Percentiles rank a stretch among this genome's conserved stretches.
These are phyloP conservation scores for Philaenus spumarius DNA, from an alignment of 1,140 invertebrate species.

Conservation along the genomic window DNA sequence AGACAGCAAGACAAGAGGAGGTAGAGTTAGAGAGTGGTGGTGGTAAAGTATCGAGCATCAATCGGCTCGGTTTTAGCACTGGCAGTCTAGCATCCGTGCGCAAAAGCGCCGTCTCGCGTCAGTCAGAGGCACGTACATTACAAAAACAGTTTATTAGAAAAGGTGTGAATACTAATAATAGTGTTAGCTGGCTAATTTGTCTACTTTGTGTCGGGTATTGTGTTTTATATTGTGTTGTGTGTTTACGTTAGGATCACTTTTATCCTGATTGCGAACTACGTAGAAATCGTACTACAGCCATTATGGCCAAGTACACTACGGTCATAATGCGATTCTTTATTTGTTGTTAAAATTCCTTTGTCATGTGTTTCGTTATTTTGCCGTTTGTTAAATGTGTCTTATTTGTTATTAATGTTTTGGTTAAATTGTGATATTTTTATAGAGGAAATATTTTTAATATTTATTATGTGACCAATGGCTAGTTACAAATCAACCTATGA, in stretches of 20 bases:
- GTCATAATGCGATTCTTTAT: slow-evolving; percentile 20
- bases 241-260: not conserved
- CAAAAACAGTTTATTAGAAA: slow-evolving; percentile 13
- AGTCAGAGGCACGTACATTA: slow-evolving; percentile 7
- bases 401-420: not conserved
- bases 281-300: slow-evolving; percentile 24
- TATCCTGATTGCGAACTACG: not conserved
- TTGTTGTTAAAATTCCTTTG: not conserved
- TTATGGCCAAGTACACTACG: slow-evolving; percentile 28
- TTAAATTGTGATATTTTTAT: not conserved
- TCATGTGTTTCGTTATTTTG: not conserved
- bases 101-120: slow-evolving; percentile 26
- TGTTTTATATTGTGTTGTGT: not conserved
- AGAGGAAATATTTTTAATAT: no score
- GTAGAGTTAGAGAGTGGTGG: slow-evolving; percentile 20
- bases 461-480: slow-evolving; percentile 9
- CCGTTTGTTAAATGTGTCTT: not conserved
- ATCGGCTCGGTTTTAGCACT: slow-evolving; percentile 11
- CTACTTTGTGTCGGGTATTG: not conserved
- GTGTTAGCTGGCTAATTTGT: slow-evolving; percentile 1
- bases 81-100: slow-evolving; percentile 29
- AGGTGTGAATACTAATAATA: slow-evolving; percentile 10
- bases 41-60: slow-evolving; percentile 34
- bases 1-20: not conserved
- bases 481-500: slow-evolving; percentile 12